phyloP scores from a whole-genome alignment of 2,888 invertebrate species.

The Ormyrus rosae region DNA sequence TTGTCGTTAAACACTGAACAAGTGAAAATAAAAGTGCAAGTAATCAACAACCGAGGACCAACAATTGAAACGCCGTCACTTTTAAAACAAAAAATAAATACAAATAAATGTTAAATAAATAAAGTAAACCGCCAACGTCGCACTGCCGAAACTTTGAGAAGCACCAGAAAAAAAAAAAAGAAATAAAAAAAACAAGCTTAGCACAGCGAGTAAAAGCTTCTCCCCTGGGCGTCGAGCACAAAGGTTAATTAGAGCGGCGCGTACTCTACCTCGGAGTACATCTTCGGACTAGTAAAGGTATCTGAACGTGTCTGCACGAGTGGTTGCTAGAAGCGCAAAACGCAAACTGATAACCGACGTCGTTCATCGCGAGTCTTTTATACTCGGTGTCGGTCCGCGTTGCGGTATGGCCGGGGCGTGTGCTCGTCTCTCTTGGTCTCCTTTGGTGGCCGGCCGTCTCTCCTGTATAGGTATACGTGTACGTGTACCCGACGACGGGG shows the following conservation, averaged over 20 bases:
- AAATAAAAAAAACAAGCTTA: too few species aligned
- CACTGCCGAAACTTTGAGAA: too few species aligned
- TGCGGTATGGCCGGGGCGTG: constrained; percentile 41
- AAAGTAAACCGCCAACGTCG: too few species aligned
- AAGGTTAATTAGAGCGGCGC: not conserved
- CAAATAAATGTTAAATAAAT: too few species aligned
- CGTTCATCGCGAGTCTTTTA: constrained; percentile 60
- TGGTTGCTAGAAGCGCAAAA: constrained; percentile 45
- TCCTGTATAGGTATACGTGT: too few species aligned
- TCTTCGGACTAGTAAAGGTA: constrained; percentile 2
- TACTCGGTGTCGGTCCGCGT: constrained; percentile 43
- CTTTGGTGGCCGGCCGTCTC: constrained; percentile 11
- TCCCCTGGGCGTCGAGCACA: not conserved
- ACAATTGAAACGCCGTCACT: too few species aligned
- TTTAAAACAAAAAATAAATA: too few species aligned
- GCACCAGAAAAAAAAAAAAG: too few species aligned
- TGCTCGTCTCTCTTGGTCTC: constrained; percentile 30
- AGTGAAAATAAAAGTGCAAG: too few species aligned
- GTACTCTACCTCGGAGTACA: constrained; percentile 44
- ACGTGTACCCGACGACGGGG: constrained; percentile 17
- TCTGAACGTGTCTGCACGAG: not conserved
- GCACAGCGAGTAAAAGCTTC: too few species aligned
- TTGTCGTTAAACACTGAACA: too few species aligned
- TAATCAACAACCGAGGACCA: too few species aligned
- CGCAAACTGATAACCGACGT: constrained; percentile 62